phyloP scores from a whole-genome alignment of 2,113 vertebrate genomes.

The Limnothrissa miodon region DNA sequence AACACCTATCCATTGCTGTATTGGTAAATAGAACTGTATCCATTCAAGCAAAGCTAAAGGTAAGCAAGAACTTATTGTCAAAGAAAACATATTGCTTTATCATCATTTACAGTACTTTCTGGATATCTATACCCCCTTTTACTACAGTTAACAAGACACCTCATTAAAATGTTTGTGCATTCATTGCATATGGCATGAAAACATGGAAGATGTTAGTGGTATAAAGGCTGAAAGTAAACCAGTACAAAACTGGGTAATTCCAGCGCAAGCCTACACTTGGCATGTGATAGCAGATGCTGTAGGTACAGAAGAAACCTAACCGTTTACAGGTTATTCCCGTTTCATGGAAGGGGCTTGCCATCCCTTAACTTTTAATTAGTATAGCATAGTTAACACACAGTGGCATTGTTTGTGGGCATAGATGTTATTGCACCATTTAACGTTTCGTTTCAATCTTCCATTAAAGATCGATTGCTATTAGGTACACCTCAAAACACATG shows the following conservation, averaged over 20 bases:
- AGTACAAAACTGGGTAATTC: not conserved
- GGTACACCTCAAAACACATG: not conserved
- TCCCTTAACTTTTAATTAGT: not conserved
- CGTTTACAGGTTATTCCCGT: not conserved
- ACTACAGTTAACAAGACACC: not conserved
- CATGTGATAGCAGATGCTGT: not conserved
- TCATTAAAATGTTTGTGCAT: not conserved
- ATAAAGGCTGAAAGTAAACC: not conserved
- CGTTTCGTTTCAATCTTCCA: not conserved
- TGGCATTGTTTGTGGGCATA: not conserved
- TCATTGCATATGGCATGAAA: not conserved
- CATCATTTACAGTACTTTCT: not conserved
- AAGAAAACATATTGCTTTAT: conserved; percentile 1
- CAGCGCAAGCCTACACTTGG: not conserved
- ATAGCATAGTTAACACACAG: not conserved
- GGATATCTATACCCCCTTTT: not conserved
- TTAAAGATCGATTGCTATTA: not conserved
- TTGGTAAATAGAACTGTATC: not conserved
- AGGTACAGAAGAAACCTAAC: not conserved
- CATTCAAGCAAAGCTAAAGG: not conserved
- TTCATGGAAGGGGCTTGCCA: not conserved
- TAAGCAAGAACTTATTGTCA: not conserved
- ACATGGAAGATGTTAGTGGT: not conserved
- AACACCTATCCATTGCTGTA: not conserved
- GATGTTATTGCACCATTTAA: not conserved